These are phyloP conservation scores for Metaphire vulgaris DNA, from an alignment of 1,140 invertebrate genomes.

Conservation along the genomic window DNA sequence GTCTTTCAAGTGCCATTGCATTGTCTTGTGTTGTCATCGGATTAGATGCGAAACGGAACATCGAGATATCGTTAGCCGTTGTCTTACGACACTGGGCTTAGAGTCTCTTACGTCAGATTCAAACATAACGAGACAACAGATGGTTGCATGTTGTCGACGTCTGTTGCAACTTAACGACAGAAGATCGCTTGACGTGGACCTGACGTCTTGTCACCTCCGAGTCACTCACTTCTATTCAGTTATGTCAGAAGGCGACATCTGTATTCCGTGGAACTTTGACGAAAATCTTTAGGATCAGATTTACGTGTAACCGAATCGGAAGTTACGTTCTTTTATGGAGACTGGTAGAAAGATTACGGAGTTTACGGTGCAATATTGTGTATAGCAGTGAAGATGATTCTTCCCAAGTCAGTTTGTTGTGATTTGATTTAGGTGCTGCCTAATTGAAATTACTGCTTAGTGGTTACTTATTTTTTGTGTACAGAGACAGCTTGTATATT, in stretches of 20 bases:
- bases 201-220: conserved; percentile 62
- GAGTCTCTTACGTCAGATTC: conserved; percentile 74
- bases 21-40: too few species aligned
- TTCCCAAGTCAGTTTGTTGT: too few species aligned
- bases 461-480: too few species aligned
- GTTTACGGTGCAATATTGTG: too few species aligned
- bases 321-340: too few species aligned
- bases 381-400: too few species aligned
- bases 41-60: conserved; percentile 56
- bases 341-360: too few species aligned
- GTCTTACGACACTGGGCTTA: conserved; percentile 62
- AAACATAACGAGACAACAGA: conserved; percentile 76
- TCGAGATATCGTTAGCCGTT: conserved; percentile 51
- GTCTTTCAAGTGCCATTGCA: neutral
- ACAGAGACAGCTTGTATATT: too few species aligned
- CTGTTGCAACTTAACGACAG: conserved; percentile 57
- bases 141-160: conserved; percentile 73
- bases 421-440: too few species aligned
- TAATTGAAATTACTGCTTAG: too few species aligned
- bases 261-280: conserved; percentile 87
- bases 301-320: too few species aligned
- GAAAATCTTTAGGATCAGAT: conserved; percentile 11
- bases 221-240: conserved; percentile 87
- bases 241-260: conserved; percentile 78
- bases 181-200: conserved; percentile 43